A percentile compares a stretch with the other conserved stretches of the same genome.
Evolutionary conservation across 2,888 invertebrate species (phyloP).

Genomic region (Charanyca ferruginea): DNA sequence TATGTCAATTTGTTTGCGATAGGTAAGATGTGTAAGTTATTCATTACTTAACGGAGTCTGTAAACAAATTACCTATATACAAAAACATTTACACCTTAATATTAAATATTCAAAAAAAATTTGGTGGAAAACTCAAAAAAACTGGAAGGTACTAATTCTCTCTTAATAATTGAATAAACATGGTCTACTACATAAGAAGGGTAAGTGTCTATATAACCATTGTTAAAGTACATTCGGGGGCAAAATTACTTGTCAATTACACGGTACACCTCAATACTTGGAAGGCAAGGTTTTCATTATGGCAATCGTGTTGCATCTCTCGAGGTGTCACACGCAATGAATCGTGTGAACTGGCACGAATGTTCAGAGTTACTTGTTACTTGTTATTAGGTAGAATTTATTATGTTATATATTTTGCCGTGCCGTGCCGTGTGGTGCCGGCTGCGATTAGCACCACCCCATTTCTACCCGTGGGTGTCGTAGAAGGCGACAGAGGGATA

Average conservation of each 20-base stretch:
- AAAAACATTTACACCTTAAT: too few relatives aligned
- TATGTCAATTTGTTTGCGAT: conserved; percentile 21
- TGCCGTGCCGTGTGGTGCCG: too few relatives aligned
- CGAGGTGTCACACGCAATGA: conserved; percentile 59
- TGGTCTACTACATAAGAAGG: not conserved
- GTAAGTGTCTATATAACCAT: not conserved
- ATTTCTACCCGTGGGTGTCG: too few relatives aligned
- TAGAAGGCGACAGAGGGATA: too few relatives aligned
- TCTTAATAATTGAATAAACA: conserved; percentile 34
- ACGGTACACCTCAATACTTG: conserved; percentile 30
- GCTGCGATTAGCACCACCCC: too few relatives aligned
- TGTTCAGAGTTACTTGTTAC: conserved; percentile 59
- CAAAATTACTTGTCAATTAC: conserved; percentile 45
- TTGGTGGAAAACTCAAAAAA: not conserved
- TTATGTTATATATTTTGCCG: too few relatives aligned
- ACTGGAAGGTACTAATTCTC: too few relatives aligned
- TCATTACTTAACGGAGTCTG: conserved; percentile 9
- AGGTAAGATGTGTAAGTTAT: conserved; percentile 2
- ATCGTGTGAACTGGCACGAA: conserved; percentile 69
- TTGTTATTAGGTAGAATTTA: conserved; percentile 25
- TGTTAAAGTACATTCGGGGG: conserved; percentile 17
- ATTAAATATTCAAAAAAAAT: too few relatives aligned
- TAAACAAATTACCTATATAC: not conserved
- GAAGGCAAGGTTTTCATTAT: conserved; percentile 58
- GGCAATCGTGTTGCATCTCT: conserved; percentile 56